phyloP scores from a whole-genome alignment of 2,113 vertebrate genomes.

The Corythaixoides concolor region DNA sequence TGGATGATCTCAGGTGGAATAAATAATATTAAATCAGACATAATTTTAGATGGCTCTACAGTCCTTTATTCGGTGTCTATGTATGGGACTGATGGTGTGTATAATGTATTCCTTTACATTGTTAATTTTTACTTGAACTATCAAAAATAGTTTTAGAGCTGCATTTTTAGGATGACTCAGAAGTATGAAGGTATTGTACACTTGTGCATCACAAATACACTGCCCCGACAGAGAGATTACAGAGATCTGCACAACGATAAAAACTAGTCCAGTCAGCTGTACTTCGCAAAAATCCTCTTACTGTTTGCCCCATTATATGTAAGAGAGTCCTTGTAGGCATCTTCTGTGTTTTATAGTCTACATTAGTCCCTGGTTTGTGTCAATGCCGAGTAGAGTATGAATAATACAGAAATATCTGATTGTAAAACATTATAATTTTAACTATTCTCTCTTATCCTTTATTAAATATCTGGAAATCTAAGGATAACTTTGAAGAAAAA shows the following conservation, averaged over 20 bases:
- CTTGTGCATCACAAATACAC: background rate
- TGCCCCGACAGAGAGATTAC: background rate
- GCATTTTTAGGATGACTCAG: background rate
- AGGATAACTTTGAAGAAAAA: background rate
- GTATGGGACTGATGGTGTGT: background rate
- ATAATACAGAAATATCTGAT: conserved; percentile 10
- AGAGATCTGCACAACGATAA: background rate
- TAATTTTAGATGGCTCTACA: background rate
- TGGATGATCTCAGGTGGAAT: background rate
- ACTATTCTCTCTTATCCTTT: background rate
- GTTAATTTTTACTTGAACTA: background rate
- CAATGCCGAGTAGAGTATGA: background rate
- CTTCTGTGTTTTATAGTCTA: background rate
- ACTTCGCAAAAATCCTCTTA: background rate
- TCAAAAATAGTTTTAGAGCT: background rate
- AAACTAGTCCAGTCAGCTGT: background rate
- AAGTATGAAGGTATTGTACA: background rate
- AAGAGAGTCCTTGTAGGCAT: conserved; percentile 10
- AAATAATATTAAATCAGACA: background rate
- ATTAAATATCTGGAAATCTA: background rate
- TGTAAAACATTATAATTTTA: conserved; percentile 32
- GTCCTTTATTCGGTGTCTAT: background rate
- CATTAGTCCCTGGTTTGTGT: conserved; percentile 16
- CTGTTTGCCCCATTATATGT: background rate
- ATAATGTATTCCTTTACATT: background rate